Conservation (phyloP, 1,140 invertebrate species). For the Temnothorax curvispinosus region DNA sequence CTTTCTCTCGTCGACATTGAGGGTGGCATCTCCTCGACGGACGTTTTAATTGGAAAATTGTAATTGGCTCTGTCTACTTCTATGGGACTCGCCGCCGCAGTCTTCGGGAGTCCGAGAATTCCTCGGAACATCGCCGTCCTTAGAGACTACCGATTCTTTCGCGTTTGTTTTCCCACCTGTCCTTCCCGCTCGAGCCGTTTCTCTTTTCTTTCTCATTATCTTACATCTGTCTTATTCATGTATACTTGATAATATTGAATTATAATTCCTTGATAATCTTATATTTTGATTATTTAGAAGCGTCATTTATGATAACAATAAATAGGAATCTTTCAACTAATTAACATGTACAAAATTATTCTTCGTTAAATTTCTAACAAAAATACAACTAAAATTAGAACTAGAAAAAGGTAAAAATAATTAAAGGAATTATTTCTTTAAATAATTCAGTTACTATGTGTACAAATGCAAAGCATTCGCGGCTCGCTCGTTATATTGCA, state of each 20-base stretch:
- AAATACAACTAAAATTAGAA: neutral
- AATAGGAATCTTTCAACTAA: neutral
- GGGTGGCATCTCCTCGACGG: conserved; percentile 62
- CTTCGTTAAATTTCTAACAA: neutral
- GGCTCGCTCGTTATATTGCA: neutral
- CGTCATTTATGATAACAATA: neutral
- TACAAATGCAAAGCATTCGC: neutral
- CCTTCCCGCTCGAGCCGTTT: neutral
- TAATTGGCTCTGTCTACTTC: conserved; percentile 75
- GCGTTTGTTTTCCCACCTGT: conserved; percentile 32
- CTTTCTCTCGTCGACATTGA: conserved; percentile 52
- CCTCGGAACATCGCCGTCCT: conserved; percentile 52
- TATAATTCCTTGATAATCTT: neutral
- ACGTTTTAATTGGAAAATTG: conserved; percentile 79
- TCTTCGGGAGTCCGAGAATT: conserved; percentile 58
- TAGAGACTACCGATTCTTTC: conserved; percentile 48
- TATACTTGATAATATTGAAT: neutral
- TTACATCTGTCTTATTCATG: neutral
- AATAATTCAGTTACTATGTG: neutral
- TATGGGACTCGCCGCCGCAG: conserved; percentile 22
- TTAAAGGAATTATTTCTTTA: neutral
- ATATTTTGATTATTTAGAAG: conserved; percentile 2
- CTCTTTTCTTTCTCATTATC: conserved; percentile 42
- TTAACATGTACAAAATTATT: neutral
- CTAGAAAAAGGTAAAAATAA: neutral